Base-by-base conservation (phyloP, 2,888 invertebrate genomes). In the Mesopsocus fuscifrons region DNA sequence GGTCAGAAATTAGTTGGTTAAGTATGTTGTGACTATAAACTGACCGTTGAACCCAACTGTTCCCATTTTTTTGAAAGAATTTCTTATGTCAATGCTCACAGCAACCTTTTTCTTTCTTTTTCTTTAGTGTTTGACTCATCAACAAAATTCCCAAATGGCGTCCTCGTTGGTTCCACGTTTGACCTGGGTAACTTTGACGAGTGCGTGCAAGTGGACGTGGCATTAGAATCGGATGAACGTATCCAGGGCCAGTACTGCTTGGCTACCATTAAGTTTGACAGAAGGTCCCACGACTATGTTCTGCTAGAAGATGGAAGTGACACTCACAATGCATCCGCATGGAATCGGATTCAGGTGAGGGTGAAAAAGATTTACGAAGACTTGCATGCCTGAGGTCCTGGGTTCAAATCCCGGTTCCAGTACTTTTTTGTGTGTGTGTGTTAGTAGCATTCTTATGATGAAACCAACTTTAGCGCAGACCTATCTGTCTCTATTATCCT, bases 151-250 rank as follows among this genome's bases (percentile, higher is more conserved):
- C 47, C 47, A 5, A 34, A 34, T 11, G 47, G 47, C 8, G 34
- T 45, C 15, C 31, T 47, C 8, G 22, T 30, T 13, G 47, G 45
- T 1, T 45, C 45, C 2, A 42, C 45, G 8, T 45, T 38, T 22
- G 43, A 45, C 20, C 31, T 47, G 33, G 47, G 47, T 1, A 47
- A 47, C 32, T 47, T 45, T 9, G 47, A 47, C 41, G 47, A 47
- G 21, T 47, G 47, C 33, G 23, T 45, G 11, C 15, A 41, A 30
- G 43, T 47, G 9, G 47, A 47, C 23, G 51, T 53, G 15, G 50
- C 51, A 2, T 20, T 51, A 1, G 44, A 47, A 2, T 41, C 48
- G 3, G 46, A 49, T 9, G 33, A 35, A 3, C 15, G 21, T 18
- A 11, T 38, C n/a, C 18, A 38, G 15, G 42, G 42, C 21, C 21